Conservation (phyloP, 2,113 vertebrate species). For the Hippoglossus stenolepis region DNA sequence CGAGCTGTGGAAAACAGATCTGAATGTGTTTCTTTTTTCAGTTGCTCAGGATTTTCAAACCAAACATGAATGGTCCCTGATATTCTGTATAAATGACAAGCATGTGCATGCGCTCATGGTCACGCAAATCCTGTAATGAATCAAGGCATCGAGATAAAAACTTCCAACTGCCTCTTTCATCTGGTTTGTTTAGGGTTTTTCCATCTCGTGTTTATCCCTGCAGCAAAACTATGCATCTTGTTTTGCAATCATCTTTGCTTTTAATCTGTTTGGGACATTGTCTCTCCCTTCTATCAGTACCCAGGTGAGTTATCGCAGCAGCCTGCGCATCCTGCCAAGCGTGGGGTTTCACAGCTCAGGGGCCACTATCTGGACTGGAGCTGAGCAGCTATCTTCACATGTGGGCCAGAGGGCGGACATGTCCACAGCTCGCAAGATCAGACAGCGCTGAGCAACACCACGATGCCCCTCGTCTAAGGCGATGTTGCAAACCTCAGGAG, state of each 20-base stretch:
- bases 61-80: constrained; percentile 60
- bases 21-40: constrained; percentile 27
- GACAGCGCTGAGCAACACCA: constrained; percentile 43
- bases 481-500: constrained; percentile 69
- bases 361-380: constrained; percentile 70
- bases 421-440: constrained; percentile 66
- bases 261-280: constrained; percentile 78
- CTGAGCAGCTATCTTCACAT: constrained; percentile 57
- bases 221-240: constrained; percentile 69
- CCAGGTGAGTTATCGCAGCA: constrained; percentile 77
- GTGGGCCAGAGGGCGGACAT: constrained; percentile 64
- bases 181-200: constrained; percentile 68
- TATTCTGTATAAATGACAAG: constrained; percentile 61
- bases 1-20: constrained; percentile 52
- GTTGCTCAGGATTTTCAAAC: constrained; percentile 47
- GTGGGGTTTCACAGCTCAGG: constrained; percentile 83
- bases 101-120: constrained; percentile 39
- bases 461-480: constrained; percentile 35
- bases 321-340: constrained; percentile 74
- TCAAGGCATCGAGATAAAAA: constrained; percentile 65
- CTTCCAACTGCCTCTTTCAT: constrained; percentile 69
- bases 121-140: constrained; percentile 56
- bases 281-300: constrained; percentile 73
- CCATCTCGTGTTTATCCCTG: constrained; percentile 70
- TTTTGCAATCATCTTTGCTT: constrained; percentile 69